Conservation (phyloP, 1,140 invertebrate species). For the Drosophila obscura region DNA sequence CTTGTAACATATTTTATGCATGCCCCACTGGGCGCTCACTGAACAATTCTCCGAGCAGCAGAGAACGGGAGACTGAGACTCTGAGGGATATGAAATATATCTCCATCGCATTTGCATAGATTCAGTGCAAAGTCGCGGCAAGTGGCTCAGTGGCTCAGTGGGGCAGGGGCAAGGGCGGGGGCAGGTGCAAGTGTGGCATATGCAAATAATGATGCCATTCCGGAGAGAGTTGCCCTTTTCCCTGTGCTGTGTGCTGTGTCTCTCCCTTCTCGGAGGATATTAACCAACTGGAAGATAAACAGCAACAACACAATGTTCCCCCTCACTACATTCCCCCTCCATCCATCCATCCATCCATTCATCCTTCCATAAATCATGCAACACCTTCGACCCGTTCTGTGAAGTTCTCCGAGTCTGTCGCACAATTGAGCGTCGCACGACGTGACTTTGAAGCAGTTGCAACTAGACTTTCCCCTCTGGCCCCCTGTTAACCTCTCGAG, state of each 20-base stretch:
- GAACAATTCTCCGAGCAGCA: constrained; percentile 35
- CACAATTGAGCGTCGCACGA: constrained; percentile 24
- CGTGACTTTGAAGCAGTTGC: constrained; percentile 41
- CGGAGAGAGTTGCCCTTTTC: constrained; percentile 9
- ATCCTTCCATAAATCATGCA: constrained; percentile 47
- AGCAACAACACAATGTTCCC: constrained; percentile 19
- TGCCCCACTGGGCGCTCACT: constrained; percentile 53
- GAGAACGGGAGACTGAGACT: background rate
- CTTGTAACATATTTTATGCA: constrained; percentile 68
- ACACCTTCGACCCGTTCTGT: constrained; percentile 45
- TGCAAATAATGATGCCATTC: constrained; percentile 38
- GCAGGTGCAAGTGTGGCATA: background rate
- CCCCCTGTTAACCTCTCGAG: constrained; percentile 19
- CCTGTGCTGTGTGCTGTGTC: constrained; percentile 6
- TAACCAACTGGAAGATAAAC: constrained; percentile 40
- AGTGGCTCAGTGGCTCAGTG: constrained; percentile 2
- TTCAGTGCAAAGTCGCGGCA: constrained; percentile 31
- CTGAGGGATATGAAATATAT: constrained; percentile 33
- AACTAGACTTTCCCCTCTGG: constrained; percentile 23
- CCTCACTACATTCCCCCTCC: background rate
- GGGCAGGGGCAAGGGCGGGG: background rate
- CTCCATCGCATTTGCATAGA: constrained; percentile 41
- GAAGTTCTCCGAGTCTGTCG: constrained; percentile 30
- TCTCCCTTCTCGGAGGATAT: constrained; percentile 21
- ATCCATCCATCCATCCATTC: background rate